Conservation (phyloP, 2,888 invertebrate genomes). For the Monopis laevigella region DNA sequence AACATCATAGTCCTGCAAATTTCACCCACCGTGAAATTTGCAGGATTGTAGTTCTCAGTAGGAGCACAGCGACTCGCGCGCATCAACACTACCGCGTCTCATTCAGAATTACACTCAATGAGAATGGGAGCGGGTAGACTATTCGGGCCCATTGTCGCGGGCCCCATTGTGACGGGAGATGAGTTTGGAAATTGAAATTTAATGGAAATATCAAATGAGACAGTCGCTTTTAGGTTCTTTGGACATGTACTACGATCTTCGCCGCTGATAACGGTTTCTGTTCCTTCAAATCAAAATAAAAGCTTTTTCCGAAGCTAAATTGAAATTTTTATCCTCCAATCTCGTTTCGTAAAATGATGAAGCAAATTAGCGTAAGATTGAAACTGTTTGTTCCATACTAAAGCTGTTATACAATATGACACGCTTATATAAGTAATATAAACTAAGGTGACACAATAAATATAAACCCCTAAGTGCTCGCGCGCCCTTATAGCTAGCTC, state of each 20-base stretch:
- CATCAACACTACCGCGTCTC: slow-evolving; percentile 21
- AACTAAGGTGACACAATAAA: neutral
- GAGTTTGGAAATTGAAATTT: slow-evolving; percentile 52
- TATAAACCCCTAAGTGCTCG: neutral
- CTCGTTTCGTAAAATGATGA: no score
- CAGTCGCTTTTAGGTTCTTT: slow-evolving; percentile 26
- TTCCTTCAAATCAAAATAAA: slow-evolving; percentile 31
- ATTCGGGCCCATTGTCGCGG: slow-evolving; percentile 18
- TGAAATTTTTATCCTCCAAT: slow-evolving; percentile 32
- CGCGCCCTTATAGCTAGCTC: neutral
- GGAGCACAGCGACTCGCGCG: neutral
- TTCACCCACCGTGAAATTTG: slow-evolving; percentile 10
- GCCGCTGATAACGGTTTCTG: slow-evolving; percentile 32
- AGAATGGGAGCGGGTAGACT: slow-evolving; percentile 23
- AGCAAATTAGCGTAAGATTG: no score
- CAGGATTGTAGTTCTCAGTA: slow-evolving; percentile 1
- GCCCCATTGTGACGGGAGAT: slow-evolving; percentile 33
- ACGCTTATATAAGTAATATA: no score
- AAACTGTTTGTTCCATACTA: no score
- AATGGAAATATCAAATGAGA: slow-evolving; percentile 53
- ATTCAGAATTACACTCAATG: slow-evolving; percentile 15
- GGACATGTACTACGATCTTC: slow-evolving; percentile 23
- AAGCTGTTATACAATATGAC: no score
- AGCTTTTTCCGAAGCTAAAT: slow-evolving; percentile 29
- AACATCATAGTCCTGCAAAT: no score